These are phyloP conservation scores for Laticauda laticaudata DNA, from an alignment of 2,113 vertebrate genomes.

Conservation along the genomic window DNA sequence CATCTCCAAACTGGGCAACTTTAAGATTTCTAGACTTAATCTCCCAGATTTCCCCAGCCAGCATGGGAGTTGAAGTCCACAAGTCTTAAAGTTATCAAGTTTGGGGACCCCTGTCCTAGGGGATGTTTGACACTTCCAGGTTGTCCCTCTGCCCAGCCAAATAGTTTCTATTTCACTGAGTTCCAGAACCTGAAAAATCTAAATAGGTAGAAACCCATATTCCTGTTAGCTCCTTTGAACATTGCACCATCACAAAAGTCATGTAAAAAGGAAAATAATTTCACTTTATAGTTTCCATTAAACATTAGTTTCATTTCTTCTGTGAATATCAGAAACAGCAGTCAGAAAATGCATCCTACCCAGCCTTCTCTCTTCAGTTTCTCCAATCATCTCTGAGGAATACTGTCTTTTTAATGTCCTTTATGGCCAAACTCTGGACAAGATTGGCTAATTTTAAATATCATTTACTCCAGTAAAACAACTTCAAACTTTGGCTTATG, in stretches of 20 bases:
- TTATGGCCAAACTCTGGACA: not conserved
- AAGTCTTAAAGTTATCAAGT: not conserved
- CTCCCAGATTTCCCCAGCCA: not conserved
- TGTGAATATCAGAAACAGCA: not conserved
- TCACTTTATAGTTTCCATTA: not conserved
- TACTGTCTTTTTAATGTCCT: not conserved
- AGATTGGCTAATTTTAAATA: not conserved
- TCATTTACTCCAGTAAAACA: not conserved
- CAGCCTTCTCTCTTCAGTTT: not conserved
- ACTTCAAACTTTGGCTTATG: not conserved
- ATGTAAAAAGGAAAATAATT: not conserved
- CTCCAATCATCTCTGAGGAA: not conserved
- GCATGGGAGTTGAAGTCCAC: not conserved
- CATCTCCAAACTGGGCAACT: not conserved
- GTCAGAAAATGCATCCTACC: not conserved
- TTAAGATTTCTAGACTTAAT: not conserved
- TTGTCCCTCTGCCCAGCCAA: not conserved
- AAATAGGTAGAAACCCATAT: not conserved
- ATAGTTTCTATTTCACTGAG: not conserved
- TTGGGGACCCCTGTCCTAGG: not conserved
- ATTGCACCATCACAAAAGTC: not conserved
- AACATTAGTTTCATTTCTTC: not conserved
- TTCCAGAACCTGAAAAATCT: not conserved
- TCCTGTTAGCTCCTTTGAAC: not conserved
- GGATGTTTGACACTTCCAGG: not conserved